Evolutionary conservation across 2,888 invertebrate species (phyloP), one percentile per base, ranked within the genome.

Genomic region (Agrochola lota): DNA sequence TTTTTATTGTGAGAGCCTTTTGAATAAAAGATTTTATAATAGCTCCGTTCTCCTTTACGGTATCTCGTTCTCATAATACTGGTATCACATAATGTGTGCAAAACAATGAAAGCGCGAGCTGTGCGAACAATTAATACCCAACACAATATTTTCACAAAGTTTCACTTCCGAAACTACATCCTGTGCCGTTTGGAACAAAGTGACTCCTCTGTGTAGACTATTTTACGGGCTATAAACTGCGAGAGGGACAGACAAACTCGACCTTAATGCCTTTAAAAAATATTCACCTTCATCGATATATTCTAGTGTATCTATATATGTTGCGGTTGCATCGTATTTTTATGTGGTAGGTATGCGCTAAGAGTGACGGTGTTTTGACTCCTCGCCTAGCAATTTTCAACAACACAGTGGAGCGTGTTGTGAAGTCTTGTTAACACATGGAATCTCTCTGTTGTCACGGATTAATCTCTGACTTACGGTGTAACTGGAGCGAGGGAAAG

Each of bases 111-210:
- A 90, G 88, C 90, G 88, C 89, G 87, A 91, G 91, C 91, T 90
- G 89, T 88, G 90, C 88, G 89, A 92, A 91, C 93, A 94, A 94
- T 95, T 95, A 94, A 94, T 95, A 93, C 90, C 92, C 91, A 91
- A 92, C 91, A 94, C 93, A 95, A 95, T 94, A 95, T 95, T 95
- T 95, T 95, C 94, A 90, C 93, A 93, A 94, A 95, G 93, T 95
- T 94, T 92, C 90, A 88, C 92, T 91, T 91, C 92, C 91, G 90
- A 90, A 92, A 94, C 94, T 93, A 91, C 92, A 89, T 93, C 91
- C 91, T 89, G 89, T 90, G 90, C 91, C 87, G 91, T 92, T 91
- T 89, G 90, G 91, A 94, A 94, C 93, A 94, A 94, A 94, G 92
- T 93, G 93, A 91, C 91, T 89, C 90, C 90, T 90, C 93, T 81